Percentiles rank a stretch among this genome's conserved stretches.
These are phyloP conservation scores for Parascotia fuliginaria DNA, from an alignment of 2,888 invertebrate species.

Conservation along the genomic window DNA sequence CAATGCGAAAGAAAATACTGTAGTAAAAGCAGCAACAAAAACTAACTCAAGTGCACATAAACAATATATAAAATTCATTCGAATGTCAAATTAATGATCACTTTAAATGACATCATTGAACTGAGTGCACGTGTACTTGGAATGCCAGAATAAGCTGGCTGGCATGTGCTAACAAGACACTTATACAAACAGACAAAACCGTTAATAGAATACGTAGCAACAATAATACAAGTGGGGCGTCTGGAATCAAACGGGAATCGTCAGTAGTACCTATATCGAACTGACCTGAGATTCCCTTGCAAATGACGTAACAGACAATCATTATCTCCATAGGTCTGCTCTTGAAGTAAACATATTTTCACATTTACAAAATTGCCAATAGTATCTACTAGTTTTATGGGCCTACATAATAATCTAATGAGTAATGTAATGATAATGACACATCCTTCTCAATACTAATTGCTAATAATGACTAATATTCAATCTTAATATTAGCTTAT, in stretches of 20 bases:
- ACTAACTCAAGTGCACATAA: no score
- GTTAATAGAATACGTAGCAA: neutral
- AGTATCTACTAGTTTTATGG: no score
- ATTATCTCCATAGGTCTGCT: no score
- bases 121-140: neutral
- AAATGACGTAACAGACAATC: neutral
- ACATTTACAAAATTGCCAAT: no score
- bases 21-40: no score
- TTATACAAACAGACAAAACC: neutral
- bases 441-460: no score
- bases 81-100: neutral
- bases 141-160: neutral
- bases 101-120: neutral
- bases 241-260: conserved; percentile 28
- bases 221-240: conserved; percentile 25
- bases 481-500: no score
- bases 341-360: no score
- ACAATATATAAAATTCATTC: neutral
- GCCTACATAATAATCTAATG: no score
- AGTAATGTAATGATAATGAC: no score
- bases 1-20: no score
- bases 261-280: neutral
- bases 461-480: no score
- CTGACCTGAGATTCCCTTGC: neutral
- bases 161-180: neutral